Evolutionary conservation across 2,888 invertebrate species (phyloP), one percentile per base, ranked within the genome.

Genomic region (Chymomyza procnemis): DNA sequence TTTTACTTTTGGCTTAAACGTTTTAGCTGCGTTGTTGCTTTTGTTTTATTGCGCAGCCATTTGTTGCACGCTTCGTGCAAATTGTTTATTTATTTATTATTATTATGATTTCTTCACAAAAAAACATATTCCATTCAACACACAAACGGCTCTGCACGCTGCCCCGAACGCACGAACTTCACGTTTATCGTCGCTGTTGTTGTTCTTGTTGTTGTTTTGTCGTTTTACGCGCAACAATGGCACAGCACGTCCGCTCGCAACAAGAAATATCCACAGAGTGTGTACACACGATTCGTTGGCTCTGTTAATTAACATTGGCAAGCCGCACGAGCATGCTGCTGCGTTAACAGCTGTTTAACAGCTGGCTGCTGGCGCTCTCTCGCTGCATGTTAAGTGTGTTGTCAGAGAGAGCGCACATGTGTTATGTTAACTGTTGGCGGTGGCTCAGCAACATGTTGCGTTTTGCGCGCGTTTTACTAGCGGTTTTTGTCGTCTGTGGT

Each of bases 371-470:
- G 16, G 54, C n/a, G 22, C 18, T 61, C 26, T 21, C 18, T 41
- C 22, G n/a, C n/a, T n/a, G n/a, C 6, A 30, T 30, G 30, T 30
- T 30, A 30, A 4, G 3, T 30, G 30, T n/a, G n/a, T n/a, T n/a
- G 30, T 30, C 4, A 62, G 71, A 76, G 52, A 12, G 52, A 71
- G 64, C 30, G 69, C 14, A n/a, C n/a, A n/a, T n/a, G 22, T 65
- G 74, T 72, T 72, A 68, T 46, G 22, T 30, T 47, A 69, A 19
- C 14, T 8, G 50, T 4, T n/a, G 47, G n/a, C 8, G 16, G 47
- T 16, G 8, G n/a, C 12, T 54, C 14, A 79, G 77, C 77, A 81
- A 83, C 80, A 81, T 75, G 80, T 80, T 70, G 84, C 75, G 71
- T n/a, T 75, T 77, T 34, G 16, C 22, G 57, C 56, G 78, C 79